A percentile compares a stretch with the other conserved stretches of the same genome.
phyloP scores from a whole-genome alignment of 2,113 vertebrate genomes.

The sheep (Ovis aries) region ARS-UI_Ramb_v3.0 NC_056056.1:73713501-73714000 shows the following conservation, averaged over 20 bases:
- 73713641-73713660: neutral
- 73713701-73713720: too few species aligned
- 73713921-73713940: neutral
- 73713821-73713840: too few species aligned
- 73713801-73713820: too few species aligned
- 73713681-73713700: neutral
- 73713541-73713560: neutral
- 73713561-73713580: neutral
- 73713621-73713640: neutral
- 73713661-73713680: neutral
- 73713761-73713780: too few species aligned
- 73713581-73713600: neutral
- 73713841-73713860: too few species aligned
- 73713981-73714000: neutral
- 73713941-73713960: neutral
- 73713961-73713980: neutral
- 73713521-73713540: neutral
- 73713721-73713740: too few species aligned
- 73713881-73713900: too few species aligned
- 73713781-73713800: too few species aligned
- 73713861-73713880: too few species aligned
- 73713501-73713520: neutral
- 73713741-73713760: too few species aligned
- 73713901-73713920: neutral
- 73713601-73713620: neutral